Base-by-base conservation (phyloP, 1,140 invertebrate genomes). In the Homarus americanus region DNA sequence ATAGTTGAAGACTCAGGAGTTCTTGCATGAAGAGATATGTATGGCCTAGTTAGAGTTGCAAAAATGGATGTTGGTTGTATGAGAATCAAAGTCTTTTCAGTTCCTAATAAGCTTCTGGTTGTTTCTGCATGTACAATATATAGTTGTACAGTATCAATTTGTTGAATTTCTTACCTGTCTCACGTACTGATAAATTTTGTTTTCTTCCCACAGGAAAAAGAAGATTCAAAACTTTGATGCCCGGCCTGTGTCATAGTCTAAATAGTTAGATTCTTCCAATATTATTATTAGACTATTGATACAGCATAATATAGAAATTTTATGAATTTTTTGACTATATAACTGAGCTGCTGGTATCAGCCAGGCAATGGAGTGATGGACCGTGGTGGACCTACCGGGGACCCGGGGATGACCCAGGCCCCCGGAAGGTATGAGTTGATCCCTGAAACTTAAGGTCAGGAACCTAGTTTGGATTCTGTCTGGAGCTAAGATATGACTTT, bases 161-260 rank as follows among this genome's bases (percentile, higher is more conserved):
- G 24, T n/a, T 69, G 15, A 69, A 53, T 17, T 73, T 24, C 12
- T 40, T 17, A n/a, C 34, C 32, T 4, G 53, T 4, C 24, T 58
- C 53, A 58, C 53, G 4, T 20, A 15, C 53, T 58, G 24, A 58
- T 20, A 20, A 20, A 58, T 58, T 73, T 17, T 34, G 17, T 82
- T 38, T 84, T n/a, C 34, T 24, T 66, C 72, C 49, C 3, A 32
- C 88, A 90, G 88, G 88, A 90, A 90, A 90, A 90, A 76, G 88
- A 90, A 36, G 88, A 90, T 41, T 90, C 88, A 28, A 90, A 90
- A 90, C 88, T 90, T 63, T 90, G 88, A 90, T 90, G 88, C 88
- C 88, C 88, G 82, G 88, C 88, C 80, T 90, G 88, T 90, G 80
- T 84, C 69, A 90, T 90, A 75, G 49, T 90, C 66, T 90, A 82